Percentiles rank a stretch among this genome's conserved stretches.
Conservation (phyloP, 2,113 vertebrate genomes). For the Neoarius graeffei region DNA sequence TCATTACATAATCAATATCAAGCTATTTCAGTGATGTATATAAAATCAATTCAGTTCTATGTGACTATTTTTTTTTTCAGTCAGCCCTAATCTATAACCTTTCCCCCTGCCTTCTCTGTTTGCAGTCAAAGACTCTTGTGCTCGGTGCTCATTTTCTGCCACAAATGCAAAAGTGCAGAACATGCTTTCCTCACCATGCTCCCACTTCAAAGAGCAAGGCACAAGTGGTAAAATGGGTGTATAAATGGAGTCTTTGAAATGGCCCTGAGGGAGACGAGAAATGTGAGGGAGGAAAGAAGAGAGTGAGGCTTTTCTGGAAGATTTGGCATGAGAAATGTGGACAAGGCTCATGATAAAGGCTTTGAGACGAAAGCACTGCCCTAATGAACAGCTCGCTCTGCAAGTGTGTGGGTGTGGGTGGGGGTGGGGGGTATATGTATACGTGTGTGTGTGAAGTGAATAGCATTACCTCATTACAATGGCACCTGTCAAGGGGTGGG, state of each 20-base stretch:
- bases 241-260: conserved; percentile 50
- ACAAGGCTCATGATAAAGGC: conserved; percentile 32
- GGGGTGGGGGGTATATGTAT: too few relatives aligned
- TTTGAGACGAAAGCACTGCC: conserved; percentile 6
- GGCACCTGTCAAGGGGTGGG: too few relatives aligned
- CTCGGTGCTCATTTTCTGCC: conserved; percentile 16
- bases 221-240: conserved; percentile 17
- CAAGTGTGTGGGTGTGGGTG: background rate
- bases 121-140: background rate
- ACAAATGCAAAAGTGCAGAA: conserved; percentile 31
- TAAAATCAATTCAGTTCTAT: background rate
- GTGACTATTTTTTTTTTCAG: background rate
- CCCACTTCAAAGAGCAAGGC: conserved; percentile 47
- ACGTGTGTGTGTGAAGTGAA: too few relatives aligned
- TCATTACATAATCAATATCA: conserved; percentile 30
- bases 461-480: too few relatives aligned
- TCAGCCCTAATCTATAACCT: background rate
- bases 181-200: conserved; percentile 41
- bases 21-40: background rate
- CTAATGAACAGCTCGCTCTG: conserved; percentile 20
- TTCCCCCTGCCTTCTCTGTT: background rate
- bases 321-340: conserved; percentile 40
- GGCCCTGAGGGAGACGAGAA: conserved; percentile 37
- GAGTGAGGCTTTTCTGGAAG: conserved; percentile 16
- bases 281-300: conserved; percentile 25